These are phyloP conservation scores for Syrrhaptes paradoxus DNA, from an alignment of 2,113 vertebrate species.

Conservation along the genomic window DNA sequence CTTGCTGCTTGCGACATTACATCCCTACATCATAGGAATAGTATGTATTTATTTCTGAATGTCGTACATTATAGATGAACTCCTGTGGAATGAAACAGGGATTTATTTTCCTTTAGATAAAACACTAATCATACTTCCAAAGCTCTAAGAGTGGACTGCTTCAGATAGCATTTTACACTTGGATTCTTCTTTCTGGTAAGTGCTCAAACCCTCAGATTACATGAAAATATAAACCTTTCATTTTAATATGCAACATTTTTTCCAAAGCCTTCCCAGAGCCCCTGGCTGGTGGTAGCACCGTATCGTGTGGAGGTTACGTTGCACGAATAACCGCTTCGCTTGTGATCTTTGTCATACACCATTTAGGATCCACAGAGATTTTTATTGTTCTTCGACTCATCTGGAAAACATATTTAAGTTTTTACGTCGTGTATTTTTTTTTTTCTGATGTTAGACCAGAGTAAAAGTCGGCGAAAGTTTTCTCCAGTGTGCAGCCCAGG, in stretches of 20 bases:
- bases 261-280: neutral
- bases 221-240: neutral
- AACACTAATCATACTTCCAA: neutral
- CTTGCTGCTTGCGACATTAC: neutral
- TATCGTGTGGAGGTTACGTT: neutral
- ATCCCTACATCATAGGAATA: neutral
- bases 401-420: slow-evolving; percentile 4
- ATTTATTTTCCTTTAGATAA: neutral
- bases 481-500: neutral
- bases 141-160: neutral
- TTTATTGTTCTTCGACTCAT: neutral
- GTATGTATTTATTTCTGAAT: neutral
- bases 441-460: neutral
- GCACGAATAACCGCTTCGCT: neutral
- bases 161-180: neutral
- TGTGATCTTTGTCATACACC: neutral
- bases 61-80: neutral
- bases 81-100: neutral
- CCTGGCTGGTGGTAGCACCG: neutral
- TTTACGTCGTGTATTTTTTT: neutral
- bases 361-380: neutral
- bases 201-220: neutral
- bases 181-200: neutral
- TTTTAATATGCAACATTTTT: neutral
- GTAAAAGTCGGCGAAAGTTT: neutral